Base-by-base conservation (phyloP, 2,797 vertebrate species). In the Hemibagrus guttatus region DNA sequence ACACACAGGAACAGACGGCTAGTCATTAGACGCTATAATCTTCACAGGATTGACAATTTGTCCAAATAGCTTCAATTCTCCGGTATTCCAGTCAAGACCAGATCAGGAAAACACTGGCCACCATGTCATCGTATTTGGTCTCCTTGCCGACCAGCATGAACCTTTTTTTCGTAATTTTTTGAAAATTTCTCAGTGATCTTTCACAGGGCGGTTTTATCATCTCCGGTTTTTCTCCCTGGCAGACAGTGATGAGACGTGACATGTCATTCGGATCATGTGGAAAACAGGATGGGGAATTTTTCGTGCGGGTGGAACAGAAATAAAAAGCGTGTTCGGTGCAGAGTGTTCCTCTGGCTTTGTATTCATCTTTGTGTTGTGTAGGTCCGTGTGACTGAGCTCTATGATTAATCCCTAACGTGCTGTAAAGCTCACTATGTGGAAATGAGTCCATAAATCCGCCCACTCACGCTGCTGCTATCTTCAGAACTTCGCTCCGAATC, bases 171-270 rank as follows among this genome's bases (percentile, higher is more conserved):
- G 35, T 39, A 39, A 39, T 39, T 49, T 8, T 46, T 46, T 46
- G 0, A 6, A 46, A 83, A 80, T 14, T 68, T 35, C 16, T 35
- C 49, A n/a, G 23, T 71, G 82, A 61, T 74, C 75, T 87, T 81
- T 80, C 13, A 4, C 14, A 63, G 75, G 52, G 42, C 11, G 17
- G 12, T 58, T 63, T 17, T 84, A 74, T 84, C 84, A 61, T 63
- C 75, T 39, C 21, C 23, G 9, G 8, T 46, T 46, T 61, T 19
- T 68, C 21, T 76, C n/a, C 26, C 21, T 16, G 74, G n/a, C 26
- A 46, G 81, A 87, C 54, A 35, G 61, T 69, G 81, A 87, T 78
- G 86, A 69, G 81, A 69, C 81, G 52, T n/a, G 81, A 76, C 66
- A 72, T 59, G 58, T 78, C 72, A 8, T 78, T 78, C 11, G 19